Evolutionary conservation across 2,888 invertebrate genomes (phyloP).

Genomic region (Amblyjoppa proteus): DNA sequence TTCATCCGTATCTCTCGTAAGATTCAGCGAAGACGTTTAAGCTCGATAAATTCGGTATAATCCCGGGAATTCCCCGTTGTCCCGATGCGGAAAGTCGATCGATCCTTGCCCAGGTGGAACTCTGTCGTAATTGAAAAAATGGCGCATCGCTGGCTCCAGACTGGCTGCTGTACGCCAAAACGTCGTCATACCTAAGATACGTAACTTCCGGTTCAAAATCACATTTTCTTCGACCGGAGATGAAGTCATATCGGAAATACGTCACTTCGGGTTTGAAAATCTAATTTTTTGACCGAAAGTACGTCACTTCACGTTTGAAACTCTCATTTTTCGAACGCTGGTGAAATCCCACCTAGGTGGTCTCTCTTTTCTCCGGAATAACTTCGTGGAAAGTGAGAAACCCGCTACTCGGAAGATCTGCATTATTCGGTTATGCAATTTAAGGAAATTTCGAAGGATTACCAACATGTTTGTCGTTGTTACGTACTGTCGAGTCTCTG

Average conservation of each 20-base stretch:
- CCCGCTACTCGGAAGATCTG: background rate
- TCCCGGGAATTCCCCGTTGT: background rate
- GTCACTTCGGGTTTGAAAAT: too few species aligned
- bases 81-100: background rate
- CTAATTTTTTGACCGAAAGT: too few species aligned
- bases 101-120: background rate
- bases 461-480: background rate
- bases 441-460: conserved; percentile 3
- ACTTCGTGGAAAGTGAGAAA: conserved; percentile 2
- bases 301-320: too few species aligned
- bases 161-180: too few species aligned
- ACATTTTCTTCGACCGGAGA: too few species aligned
- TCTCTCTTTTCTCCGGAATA: background rate
- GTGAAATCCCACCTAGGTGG: background rate
- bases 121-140: background rate
- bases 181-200: too few species aligned
- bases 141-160: background rate
- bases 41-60: background rate
- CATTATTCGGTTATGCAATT: conserved; percentile 6
- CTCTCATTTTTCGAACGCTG: background rate
- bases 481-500: background rate
- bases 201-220: background rate
- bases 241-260: too few species aligned
- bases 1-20: conserved; percentile 13
- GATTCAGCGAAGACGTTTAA: background rate